A percentile compares a stretch with the other conserved stretches of the same genome.
These are phyloP conservation scores for Chroicocephalus ridibundus DNA, from an alignment of 2,113 vertebrate species.

Conservation along the genomic window DNA sequence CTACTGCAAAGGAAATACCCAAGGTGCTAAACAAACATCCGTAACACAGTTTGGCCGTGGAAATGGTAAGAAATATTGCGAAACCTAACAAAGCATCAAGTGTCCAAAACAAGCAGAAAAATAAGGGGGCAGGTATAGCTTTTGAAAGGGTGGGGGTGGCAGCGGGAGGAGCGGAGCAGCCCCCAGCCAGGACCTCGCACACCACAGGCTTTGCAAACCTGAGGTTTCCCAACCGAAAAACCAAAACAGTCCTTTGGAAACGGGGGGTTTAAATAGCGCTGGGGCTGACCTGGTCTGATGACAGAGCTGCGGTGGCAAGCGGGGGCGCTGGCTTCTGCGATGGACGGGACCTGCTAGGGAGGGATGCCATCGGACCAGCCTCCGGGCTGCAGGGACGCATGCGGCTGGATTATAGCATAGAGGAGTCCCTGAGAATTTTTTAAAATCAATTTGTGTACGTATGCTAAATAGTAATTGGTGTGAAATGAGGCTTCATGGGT, in stretches of 20 bases:
- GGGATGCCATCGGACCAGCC: background rate
- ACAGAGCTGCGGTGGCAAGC: background rate
- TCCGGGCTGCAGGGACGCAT: background rate
- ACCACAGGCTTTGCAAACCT: background rate
- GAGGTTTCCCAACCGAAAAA: background rate
- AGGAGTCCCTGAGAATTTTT: background rate
- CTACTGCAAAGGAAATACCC: background rate
- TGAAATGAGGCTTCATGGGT: conserved; percentile 44
- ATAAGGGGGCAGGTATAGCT: background rate
- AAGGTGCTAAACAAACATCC: background rate
- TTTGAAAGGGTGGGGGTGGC: background rate
- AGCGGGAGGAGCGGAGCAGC: background rate
- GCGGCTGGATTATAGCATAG: background rate
- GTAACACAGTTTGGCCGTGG: background rate
- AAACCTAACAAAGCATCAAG: background rate
- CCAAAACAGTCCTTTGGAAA: background rate
- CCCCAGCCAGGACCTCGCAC: background rate
- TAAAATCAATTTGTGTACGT: background rate
- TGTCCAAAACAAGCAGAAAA: background rate
- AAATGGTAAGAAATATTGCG: background rate
- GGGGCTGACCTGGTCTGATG: background rate
- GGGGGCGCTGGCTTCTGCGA: background rate
- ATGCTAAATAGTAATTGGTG: conserved; percentile 12
- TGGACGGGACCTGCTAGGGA: rapidly evolving
- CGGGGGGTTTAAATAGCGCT: rapidly evolving